Evolutionary conservation across 2,797 vertebrate species (phyloP).

Genomic region (Iguana delicatissima): DNA sequence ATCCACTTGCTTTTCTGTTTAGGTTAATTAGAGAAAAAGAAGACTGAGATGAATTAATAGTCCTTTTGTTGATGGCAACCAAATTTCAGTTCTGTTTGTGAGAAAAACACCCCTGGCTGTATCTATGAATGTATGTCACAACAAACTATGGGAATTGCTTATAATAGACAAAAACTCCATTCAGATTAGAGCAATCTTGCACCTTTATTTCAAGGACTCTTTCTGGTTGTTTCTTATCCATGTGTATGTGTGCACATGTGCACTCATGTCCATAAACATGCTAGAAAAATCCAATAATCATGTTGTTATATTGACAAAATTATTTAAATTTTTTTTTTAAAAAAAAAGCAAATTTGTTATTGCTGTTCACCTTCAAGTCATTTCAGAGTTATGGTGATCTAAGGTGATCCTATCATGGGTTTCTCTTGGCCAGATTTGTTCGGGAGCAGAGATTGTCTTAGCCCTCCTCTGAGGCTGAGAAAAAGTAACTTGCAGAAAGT

Average conservation of each 20-base stretch:
- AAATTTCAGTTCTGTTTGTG: background rate
- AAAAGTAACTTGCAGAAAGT: too few relatives aligned
- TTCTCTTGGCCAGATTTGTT: too few relatives aligned
- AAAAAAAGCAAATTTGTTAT: background rate
- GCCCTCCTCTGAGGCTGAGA: too few relatives aligned
- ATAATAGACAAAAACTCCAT: background rate
- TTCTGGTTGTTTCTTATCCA: background rate
- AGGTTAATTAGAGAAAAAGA: background rate
- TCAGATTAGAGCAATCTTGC: background rate
- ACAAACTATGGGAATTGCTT: background rate
- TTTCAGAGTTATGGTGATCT: too few relatives aligned
- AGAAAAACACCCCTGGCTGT: background rate
- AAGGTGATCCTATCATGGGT: too few relatives aligned
- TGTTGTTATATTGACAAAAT: background rate
- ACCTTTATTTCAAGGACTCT: background rate
- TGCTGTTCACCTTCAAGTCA: too few relatives aligned
- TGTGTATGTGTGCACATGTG: too few relatives aligned
- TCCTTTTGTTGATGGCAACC: background rate
- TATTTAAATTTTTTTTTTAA: background rate
- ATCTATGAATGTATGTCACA: background rate
- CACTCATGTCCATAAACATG: background rate
- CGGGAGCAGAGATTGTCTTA: too few relatives aligned
- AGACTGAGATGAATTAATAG: background rate
- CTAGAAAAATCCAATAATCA: background rate
- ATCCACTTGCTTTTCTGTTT: background rate